phyloP scores from a whole-genome alignment of 2,888 invertebrate genomes.

The Microplitis deprimator region DNA sequence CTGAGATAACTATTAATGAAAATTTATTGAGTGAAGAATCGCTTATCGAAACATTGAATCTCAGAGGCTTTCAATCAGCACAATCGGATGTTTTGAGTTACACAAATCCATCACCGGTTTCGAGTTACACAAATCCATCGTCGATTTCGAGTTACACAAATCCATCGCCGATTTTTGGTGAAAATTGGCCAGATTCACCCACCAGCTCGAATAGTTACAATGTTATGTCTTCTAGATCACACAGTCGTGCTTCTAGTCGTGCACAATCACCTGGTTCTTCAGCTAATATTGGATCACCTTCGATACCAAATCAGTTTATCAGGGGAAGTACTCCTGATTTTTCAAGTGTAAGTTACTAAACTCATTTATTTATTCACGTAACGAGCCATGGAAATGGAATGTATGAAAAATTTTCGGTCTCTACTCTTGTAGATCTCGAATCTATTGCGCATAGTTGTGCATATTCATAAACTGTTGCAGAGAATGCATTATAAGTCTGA shows the following conservation, averaged over 20 bases:
- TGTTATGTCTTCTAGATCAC: conserved; percentile 50
- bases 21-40: conserved; percentile 48
- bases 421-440: too few relatives aligned
- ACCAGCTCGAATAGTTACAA: conserved; percentile 48
- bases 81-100: conserved; percentile 51
- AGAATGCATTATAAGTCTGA: too few relatives aligned
- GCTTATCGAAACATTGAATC: conserved; percentile 53
- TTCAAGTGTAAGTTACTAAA: conserved; percentile 10
- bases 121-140: conserved; percentile 32
- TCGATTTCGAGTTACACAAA: conserved; percentile 44
- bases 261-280: conserved; percentile 55
- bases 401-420: too few relatives aligned
- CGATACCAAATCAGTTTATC: conserved; percentile 42
- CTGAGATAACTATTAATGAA: conserved; percentile 51
- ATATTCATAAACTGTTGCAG: too few relatives aligned
- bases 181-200: conserved; percentile 58
- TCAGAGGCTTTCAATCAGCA: conserved; percentile 55
- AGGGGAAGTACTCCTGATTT: conserved; percentile 50
- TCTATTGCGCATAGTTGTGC: too few relatives aligned
- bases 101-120: conserved; percentile 48
- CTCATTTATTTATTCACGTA: background rate
- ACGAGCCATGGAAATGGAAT: too few relatives aligned
- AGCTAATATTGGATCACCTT: conserved; percentile 46
- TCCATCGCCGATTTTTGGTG: conserved; percentile 43
- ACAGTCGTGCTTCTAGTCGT: conserved; percentile 56